These are phyloP conservation scores for Montipora sp. DNA, from an alignment of 64 coral and sea anemone species.

Conservation along the genomic window DNA sequence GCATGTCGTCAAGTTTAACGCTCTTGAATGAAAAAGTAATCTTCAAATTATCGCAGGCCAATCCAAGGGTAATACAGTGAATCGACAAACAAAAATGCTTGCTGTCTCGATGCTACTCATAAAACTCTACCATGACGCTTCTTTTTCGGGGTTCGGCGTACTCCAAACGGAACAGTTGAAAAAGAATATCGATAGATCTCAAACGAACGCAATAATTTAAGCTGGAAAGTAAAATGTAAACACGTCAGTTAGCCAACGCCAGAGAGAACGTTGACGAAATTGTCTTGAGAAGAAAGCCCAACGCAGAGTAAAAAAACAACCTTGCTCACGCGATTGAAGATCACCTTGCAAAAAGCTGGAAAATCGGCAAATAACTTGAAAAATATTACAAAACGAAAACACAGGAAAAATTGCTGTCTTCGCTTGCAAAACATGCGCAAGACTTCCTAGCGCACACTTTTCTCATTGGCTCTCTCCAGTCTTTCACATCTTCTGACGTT, in stretches of 20 bases:
- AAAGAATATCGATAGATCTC: too few species aligned
- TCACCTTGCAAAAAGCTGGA: not conserved
- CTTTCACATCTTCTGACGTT: not conserved
- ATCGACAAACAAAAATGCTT: not conserved
- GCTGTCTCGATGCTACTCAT: not conserved
- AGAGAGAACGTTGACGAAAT: not conserved
- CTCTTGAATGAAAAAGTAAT: not conserved
- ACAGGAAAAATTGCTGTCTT: not conserved
- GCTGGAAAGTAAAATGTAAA: not conserved
- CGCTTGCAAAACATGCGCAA: slow-evolving; percentile 27
- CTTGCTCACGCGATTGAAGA: not conserved
- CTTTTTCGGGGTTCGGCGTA: not conserved
- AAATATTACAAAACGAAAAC: not conserved
- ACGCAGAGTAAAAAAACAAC: not conserved
- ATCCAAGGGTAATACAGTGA: not conserved
- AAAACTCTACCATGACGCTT: not conserved
- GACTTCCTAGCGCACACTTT: not conserved
- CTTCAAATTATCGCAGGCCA: not conserved
- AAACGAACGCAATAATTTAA: too few species aligned
- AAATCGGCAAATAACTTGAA: not conserved
- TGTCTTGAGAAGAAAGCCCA: not conserved
- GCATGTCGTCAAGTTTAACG: not conserved
- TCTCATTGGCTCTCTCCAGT: slow-evolving; percentile 27
- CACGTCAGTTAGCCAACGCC: slow-evolving; percentile 27
- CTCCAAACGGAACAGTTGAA: not conserved